Percentiles rank a stretch among this genome's conserved stretches.
phyloP scores from a whole-genome alignment of 64 coral and sea anemone genomes.

The Trachythela sp. region DNA sequence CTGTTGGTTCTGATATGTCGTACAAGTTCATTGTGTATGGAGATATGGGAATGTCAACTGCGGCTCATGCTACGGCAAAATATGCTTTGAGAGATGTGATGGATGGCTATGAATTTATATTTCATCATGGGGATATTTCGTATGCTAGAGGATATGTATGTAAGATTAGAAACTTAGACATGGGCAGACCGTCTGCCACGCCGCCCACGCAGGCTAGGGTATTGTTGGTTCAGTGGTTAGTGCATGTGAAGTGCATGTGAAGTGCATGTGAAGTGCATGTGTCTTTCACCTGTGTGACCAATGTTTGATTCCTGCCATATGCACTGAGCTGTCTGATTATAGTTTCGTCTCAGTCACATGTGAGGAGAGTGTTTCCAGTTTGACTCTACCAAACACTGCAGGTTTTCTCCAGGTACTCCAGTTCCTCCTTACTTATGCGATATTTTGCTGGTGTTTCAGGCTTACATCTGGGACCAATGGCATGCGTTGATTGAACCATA shows the following conservation, averaged over 20 bases:
- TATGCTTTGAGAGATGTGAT: constrained; percentile 62
- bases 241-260: too few relatives aligned
- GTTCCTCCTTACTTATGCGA: neutral
- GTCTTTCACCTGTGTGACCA: too few relatives aligned
- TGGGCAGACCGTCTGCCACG: too few relatives aligned
- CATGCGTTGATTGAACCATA: constrained; percentile 71
- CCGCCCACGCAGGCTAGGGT: too few relatives aligned
- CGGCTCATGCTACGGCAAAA: constrained; percentile 55
- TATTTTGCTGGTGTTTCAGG: constrained; percentile 26
- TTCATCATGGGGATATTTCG: constrained; percentile 84
- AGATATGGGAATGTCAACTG: constrained; percentile 71
- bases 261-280: too few relatives aligned
- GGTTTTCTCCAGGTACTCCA: too few relatives aligned
- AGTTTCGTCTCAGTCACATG: too few relatives aligned
- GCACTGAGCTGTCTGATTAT: too few relatives aligned
- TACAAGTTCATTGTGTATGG: constrained; percentile 82
- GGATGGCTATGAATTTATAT: constrained; percentile 56
- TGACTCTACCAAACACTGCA: too few relatives aligned
- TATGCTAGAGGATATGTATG: constrained; percentile 87
- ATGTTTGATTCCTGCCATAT: too few relatives aligned
- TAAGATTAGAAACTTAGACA: neutral
- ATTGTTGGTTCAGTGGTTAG: too few relatives aligned
- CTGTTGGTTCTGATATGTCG: constrained; percentile 41
- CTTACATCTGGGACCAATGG: constrained; percentile 92
- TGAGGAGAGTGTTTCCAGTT: too few relatives aligned